Conservation (phyloP, 2,888 invertebrate genomes). For the Spodoptera exigua region DNA sequence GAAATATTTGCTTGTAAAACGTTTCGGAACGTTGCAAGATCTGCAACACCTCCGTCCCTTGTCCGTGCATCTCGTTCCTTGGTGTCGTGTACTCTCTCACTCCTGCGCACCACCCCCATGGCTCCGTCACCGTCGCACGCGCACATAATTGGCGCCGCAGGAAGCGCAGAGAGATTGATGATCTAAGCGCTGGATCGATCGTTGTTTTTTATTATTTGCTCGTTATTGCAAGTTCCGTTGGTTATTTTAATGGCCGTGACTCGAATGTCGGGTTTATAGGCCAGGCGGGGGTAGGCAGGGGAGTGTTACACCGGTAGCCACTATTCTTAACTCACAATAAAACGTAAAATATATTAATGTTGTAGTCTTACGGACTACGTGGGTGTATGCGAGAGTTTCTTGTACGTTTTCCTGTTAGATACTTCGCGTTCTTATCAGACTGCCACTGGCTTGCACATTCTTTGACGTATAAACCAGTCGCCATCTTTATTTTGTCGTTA, state of each 20-base stretch:
- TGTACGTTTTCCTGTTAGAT: constrained; percentile 42
- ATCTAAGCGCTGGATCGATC: constrained; percentile 77
- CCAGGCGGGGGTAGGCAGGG: constrained; percentile 12
- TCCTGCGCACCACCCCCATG: constrained; percentile 16
- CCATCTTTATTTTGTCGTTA: background rate
- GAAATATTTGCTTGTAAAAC: constrained; percentile 33
- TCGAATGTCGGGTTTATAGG: constrained; percentile 38
- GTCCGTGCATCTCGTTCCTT: constrained; percentile 58
- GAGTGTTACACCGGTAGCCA: constrained; percentile 14
- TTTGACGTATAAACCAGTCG: background rate
- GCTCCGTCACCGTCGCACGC: constrained; percentile 65
- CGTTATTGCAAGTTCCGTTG: constrained; percentile 59
- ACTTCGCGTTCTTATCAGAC: background rate
- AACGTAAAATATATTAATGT: constrained; percentile 16
- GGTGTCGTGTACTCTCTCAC: constrained; percentile 56
- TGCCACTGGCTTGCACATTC: constrained; percentile 3
- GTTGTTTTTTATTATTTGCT: constrained; percentile 58
- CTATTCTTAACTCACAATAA: constrained; percentile 3
- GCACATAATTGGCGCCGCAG: constrained; percentile 77
- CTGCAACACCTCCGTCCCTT: constrained; percentile 66
- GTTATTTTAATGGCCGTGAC: constrained; percentile 54
- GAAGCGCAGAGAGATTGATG: constrained; percentile 83
- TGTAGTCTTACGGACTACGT: constrained; percentile 21
- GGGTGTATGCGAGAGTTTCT: constrained; percentile 6
- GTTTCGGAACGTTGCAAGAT: constrained; percentile 64